phyloP scores from a whole-genome alignment of 2,888 invertebrate genomes.

The Ophion ventricosus region DNA sequence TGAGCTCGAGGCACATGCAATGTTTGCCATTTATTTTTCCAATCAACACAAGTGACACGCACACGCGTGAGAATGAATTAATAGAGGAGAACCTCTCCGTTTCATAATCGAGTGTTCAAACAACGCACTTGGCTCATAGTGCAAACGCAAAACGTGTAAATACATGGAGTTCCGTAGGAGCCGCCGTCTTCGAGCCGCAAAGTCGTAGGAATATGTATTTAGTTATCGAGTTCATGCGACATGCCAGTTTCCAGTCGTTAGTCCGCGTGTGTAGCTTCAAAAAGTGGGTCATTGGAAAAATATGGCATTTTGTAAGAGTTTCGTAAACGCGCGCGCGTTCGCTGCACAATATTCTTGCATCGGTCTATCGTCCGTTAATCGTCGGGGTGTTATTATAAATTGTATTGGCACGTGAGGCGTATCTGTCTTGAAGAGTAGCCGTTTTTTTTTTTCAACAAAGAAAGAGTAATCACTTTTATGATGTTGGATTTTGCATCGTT shows the following conservation, averaged over 20 bases:
- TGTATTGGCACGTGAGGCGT: neutral
- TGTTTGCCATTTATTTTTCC: slow-evolving; percentile 28
- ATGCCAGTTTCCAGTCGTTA: slow-evolving; percentile 68
- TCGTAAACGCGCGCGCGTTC: slow-evolving; percentile 15
- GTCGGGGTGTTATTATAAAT: slow-evolving; percentile 18
- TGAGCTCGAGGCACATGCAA: neutral
- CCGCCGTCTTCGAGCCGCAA: neutral
- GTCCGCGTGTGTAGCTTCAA: slow-evolving; percentile 44
- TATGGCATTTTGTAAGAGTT: slow-evolving; percentile 53
- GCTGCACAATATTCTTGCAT: slow-evolving; percentile 15
- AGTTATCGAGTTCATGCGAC: slow-evolving; percentile 70
- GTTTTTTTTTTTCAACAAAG: neutral
- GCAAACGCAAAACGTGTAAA: slow-evolving; percentile 35
- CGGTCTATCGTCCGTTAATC: slow-evolving; percentile 31
- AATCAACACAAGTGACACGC: slow-evolving; percentile 7
- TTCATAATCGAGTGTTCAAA: slow-evolving; percentile 48
- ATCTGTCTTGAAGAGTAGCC: neutral
- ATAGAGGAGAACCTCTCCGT: slow-evolving; percentile 30
- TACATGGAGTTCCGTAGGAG: neutral
- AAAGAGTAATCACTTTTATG: too few species aligned
- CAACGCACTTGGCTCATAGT: slow-evolving; percentile 35
- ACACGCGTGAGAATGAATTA: slow-evolving; percentile 19
- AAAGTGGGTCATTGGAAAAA: slow-evolving; percentile 60
- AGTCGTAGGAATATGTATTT: slow-evolving; percentile 31
- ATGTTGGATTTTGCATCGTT: neutral